A percentile compares a stretch with the other conserved stretches of the same genome.
phyloP scores from a whole-genome alignment of 2,797 vertebrate genomes.

The Heteromormyrus szaboi region DNA sequence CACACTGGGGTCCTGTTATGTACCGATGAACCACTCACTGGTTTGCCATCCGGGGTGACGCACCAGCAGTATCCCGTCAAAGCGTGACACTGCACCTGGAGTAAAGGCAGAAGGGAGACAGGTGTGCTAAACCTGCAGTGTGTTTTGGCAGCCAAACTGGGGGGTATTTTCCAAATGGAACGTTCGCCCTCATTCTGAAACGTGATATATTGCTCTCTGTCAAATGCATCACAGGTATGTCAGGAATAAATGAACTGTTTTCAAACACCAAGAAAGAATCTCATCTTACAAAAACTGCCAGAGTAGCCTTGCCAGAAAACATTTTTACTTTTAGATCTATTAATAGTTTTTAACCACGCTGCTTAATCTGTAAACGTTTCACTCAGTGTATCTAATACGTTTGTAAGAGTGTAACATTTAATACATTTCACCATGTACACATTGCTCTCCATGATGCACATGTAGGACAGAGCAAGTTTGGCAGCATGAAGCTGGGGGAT shows the following conservation, averaged over 20 bases:
- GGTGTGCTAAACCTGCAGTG: background rate
- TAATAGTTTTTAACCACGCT: background rate
- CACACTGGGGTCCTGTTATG: slow-evolving; percentile 97
- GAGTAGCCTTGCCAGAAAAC: background rate
- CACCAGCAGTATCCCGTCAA: slow-evolving; percentile 99
- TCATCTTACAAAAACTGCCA: background rate
- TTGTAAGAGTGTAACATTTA: background rate
- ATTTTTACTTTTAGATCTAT: background rate
- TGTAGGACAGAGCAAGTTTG: background rate
- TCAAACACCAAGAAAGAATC: background rate
- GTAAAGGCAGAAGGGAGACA: background rate
- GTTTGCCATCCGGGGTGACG: slow-evolving; percentile 89
- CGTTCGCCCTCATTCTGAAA: background rate
- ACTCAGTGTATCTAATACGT: background rate
- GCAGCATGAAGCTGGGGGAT: background rate
- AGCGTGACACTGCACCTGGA: slow-evolving; percentile 95
- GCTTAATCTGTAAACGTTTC: background rate
- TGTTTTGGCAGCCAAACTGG: background rate
- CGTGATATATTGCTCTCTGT: slow-evolving; percentile 1
- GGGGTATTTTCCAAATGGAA: background rate
- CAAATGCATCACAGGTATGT: background rate
- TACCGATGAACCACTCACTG: slow-evolving; percentile 94
- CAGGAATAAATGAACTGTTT: background rate
- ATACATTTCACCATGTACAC: background rate
- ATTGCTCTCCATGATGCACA: background rate